These are phyloP conservation scores for Nowickia ferox DNA, from an alignment of 2,888 invertebrate species.

Conservation along the genomic window DNA sequence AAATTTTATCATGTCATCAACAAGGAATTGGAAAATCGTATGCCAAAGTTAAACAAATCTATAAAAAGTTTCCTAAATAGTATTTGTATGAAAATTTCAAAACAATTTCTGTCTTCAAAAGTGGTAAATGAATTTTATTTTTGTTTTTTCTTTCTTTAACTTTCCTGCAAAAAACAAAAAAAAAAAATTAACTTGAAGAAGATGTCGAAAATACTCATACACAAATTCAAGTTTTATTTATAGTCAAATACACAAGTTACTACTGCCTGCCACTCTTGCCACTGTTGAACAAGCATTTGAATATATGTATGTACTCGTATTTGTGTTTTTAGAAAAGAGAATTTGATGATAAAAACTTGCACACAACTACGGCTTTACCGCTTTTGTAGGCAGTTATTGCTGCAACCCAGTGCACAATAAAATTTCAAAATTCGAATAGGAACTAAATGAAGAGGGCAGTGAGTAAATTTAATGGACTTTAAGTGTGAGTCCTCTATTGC, in stretches of 20 bases:
- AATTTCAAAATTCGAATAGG: neutral
- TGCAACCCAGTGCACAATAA: slow-evolving; percentile 28
- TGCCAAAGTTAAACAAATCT: slow-evolving; percentile 66
- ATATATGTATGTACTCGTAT: neutral
- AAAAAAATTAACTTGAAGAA: slow-evolving; percentile 5
- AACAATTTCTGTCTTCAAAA: slow-evolving; percentile 69
- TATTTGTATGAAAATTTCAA: slow-evolving; percentile 68
- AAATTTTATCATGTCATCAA: slow-evolving; percentile 71
- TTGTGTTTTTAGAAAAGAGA: slow-evolving; percentile 2
- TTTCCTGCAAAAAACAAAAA: slow-evolving; percentile 21
- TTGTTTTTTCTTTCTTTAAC: slow-evolving; percentile 13
- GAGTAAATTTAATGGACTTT: too few relatives aligned
- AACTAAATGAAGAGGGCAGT: too few relatives aligned
- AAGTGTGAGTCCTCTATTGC: too few relatives aligned
- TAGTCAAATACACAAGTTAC: slow-evolving; percentile 5
- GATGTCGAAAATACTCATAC: neutral
- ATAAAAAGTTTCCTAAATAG: slow-evolving; percentile 63
- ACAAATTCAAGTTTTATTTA: neutral
- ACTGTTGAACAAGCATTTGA: slow-evolving; percentile 21
- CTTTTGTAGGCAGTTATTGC: neutral
- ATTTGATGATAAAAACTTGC: slow-evolving; percentile 33
- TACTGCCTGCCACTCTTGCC: slow-evolving; percentile 10
- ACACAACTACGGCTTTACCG: slow-evolving; percentile 9
- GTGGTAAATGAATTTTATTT: slow-evolving; percentile 66
- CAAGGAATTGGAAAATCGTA: slow-evolving; percentile 70